Conservation (phyloP, 2,113 vertebrate species). For the Ondatra zibethicus region DNA sequence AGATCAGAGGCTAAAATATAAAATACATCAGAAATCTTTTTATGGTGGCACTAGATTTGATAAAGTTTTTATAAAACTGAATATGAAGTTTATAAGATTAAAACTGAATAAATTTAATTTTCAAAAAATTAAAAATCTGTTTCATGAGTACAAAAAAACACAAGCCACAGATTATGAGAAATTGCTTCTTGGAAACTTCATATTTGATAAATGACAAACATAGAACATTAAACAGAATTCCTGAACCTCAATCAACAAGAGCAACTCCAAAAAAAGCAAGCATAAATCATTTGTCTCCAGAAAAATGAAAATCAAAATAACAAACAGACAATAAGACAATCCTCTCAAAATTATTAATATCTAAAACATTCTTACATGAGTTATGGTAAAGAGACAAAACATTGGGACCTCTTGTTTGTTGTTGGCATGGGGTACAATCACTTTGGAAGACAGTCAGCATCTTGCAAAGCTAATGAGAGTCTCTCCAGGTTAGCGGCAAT, state of each 20-base stretch:
- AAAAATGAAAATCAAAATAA: background rate
- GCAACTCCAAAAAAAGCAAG: background rate
- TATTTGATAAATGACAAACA: background rate
- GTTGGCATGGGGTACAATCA: background rate
- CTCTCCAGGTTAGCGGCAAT: background rate
- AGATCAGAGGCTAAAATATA: background rate
- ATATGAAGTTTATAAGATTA: background rate
- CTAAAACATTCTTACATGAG: background rate
- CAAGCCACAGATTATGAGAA: background rate
- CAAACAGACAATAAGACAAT: background rate
- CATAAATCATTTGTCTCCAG: background rate
- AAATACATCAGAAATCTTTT: background rate
- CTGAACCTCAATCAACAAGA: background rate
- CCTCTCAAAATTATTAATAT: background rate
- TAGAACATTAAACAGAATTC: background rate
- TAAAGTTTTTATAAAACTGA: background rate
- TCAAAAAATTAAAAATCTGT: conserved; percentile 1
- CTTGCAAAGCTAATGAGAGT: background rate
- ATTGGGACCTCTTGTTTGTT: background rate
- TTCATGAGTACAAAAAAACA: conserved; percentile 26
- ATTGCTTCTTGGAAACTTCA: background rate
- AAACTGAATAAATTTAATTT: background rate
- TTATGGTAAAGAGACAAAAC: background rate
- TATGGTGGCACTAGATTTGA: background rate
- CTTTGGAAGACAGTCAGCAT: background rate